Evolutionary conservation across 2,113 vertebrate genomes (phyloP).

Genomic region (Callipepla californica): DNA sequence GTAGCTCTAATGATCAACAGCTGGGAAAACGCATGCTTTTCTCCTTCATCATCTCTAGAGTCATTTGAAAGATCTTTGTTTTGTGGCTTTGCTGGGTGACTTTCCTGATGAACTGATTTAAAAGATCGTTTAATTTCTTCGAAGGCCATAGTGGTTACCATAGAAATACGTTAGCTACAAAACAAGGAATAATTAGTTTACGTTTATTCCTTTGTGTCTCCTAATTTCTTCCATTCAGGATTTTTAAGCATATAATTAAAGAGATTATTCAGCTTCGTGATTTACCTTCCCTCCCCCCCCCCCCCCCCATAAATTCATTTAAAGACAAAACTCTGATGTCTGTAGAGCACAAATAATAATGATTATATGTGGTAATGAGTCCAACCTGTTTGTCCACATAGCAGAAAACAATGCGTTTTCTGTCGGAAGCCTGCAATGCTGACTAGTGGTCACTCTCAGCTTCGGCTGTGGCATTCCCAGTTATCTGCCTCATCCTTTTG

Average conservation of each 20-base stretch:
- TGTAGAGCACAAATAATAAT: slow-evolving; percentile 64
- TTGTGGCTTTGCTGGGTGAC: slow-evolving; percentile 58
- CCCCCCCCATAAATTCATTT: slow-evolving; percentile 70
- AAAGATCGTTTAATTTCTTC: slow-evolving; percentile 26
- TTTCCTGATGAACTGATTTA: slow-evolving; percentile 48
- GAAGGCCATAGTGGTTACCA: slow-evolving; percentile 53
- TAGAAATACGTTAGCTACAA: slow-evolving; percentile 61
- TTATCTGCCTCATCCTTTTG: background rate
- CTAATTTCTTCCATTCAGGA: slow-evolving; percentile 77
- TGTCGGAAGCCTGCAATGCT: background rate
- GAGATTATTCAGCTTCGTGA: slow-evolving; percentile 70
- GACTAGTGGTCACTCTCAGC: slow-evolving; percentile 1
- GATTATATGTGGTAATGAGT: slow-evolving; percentile 73
- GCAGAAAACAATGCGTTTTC: slow-evolving; percentile 56
- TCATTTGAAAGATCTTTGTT: slow-evolving; percentile 43
- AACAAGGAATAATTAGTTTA: slow-evolving; percentile 74
- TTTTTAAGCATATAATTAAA: slow-evolving; percentile 79
- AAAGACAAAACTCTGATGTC: slow-evolving; percentile 75
- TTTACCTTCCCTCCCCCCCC: background rate
- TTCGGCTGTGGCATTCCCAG: background rate
- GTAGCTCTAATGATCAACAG: slow-evolving; percentile 17
- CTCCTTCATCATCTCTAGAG: slow-evolving; percentile 40
- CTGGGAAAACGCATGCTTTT: slow-evolving; percentile 7
- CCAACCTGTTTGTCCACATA: slow-evolving; percentile 73
- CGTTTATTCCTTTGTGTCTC: slow-evolving; percentile 70